phyloP scores from a whole-genome alignment of 2,113 vertebrate genomes.

The Anser cygnoides region DNA sequence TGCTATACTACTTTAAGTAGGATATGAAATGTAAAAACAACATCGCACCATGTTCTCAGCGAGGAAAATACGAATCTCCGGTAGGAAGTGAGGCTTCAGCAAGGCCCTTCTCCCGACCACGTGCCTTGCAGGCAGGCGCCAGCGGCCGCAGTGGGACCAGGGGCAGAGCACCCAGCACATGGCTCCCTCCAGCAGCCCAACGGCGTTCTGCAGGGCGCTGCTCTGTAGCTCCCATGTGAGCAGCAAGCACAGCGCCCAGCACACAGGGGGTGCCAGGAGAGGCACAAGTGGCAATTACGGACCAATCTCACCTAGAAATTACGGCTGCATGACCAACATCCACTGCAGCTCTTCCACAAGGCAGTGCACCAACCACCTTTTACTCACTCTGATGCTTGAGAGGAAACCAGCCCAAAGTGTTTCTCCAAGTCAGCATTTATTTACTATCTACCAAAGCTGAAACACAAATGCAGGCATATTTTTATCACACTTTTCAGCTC shows the following conservation, averaged over 20 bases:
- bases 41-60: fast-evolving
- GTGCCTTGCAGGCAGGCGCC: too few relatives aligned
- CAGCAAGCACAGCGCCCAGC: background rate
- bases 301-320: background rate
- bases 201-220: fast-evolving
- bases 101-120: fast-evolving
- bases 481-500: background rate
- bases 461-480: background rate
- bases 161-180: background rate
- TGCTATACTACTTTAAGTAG: background rate
- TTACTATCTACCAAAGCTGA: background rate
- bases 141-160: fast-evolving
- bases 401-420: background rate
- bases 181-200: background rate
- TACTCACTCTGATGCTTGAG: background rate
- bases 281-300: background rate
- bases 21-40: background rate
- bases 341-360: background rate
- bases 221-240: background rate
- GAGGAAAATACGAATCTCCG: fast-evolving
- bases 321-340: too few relatives aligned
- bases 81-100: background rate
- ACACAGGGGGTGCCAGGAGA: background rate
- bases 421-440: background rate
- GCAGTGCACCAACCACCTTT: background rate